A percentile compares a stretch with the other conserved stretches of the same genome.
Conservation (phyloP, 2,113 vertebrate species). For the Coracopsis vasa region DNA sequence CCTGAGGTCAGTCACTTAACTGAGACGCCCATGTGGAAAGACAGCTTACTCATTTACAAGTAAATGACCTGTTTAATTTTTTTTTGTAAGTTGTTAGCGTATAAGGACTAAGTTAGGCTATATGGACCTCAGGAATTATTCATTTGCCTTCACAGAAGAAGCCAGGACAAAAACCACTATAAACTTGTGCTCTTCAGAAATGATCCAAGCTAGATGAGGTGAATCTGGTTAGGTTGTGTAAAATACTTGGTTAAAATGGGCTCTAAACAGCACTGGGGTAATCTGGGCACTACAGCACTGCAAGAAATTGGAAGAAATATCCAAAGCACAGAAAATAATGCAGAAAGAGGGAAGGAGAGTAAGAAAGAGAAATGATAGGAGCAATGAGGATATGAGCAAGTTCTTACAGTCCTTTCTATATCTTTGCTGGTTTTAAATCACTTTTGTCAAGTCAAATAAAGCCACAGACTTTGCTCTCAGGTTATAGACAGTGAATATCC, state of each 20-base stretch:
- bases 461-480: not conserved
- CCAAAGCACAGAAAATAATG: not conserved
- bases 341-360: not conserved
- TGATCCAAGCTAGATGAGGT: not conserved
- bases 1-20: not conserved
- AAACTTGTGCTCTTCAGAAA: accelerated
- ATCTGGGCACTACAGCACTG: not conserved
- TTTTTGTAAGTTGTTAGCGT: not conserved
- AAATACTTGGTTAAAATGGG: not conserved
- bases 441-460: not conserved
- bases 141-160: not conserved
- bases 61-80: not conserved
- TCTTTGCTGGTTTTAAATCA: not conserved
- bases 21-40: not conserved
- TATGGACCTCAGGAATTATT: not conserved
- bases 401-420: not conserved
- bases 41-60: not conserved
- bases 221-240: not conserved
- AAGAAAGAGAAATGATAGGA: not conserved
- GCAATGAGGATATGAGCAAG: not conserved
- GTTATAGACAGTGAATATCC: not conserved
- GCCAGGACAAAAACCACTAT: not conserved
- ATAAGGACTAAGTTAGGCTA: not conserved
- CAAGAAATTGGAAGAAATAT: not conserved
- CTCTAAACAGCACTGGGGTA: not conserved